Base-by-base conservation (phyloP, 1,140 invertebrate genomes). In the Drusus annulatus region DNA sequence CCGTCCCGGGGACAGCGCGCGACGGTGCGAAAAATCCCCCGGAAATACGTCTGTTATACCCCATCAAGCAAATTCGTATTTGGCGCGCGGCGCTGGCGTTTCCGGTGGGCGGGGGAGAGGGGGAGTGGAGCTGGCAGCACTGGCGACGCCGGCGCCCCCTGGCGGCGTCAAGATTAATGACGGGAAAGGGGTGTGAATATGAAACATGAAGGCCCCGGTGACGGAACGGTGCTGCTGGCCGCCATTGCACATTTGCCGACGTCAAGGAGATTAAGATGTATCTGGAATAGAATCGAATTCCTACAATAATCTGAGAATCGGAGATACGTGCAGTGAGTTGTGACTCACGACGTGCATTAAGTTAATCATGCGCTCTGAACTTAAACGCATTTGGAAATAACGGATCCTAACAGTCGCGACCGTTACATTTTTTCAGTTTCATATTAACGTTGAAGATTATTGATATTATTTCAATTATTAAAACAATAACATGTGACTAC, bases 11-110 rank as follows among this genome's bases (percentile, higher is more conserved):
- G 36, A 45, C 36, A 45, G 36, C 13, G 10, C 15, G 68, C 69
- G 60, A 51, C 79, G 79, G 19, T 58, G 76, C 79, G 82, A 83
- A 83, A 83, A 83, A 83, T 83, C 63, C 60, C 56, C 68, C 76
- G 82, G 82, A 83, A 80, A 80, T 81, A 80, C 76, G 82, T 83
- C 82, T 83, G 82, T 83, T 80, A 83, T 83, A 80, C 82, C 51
- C 79, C 82, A 83, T 83, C 82, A 83, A 83, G 60, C 79, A 80
- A 80, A 83, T 83, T 83, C 79, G 82, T 76, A 76, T 83, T 83
- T 78, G 79, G 78, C 77, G 74, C 65, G 76, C 68, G 50, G 69
- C 68, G 19, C 16, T 52, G 80, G 71, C n/a, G 25, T 31, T 77
- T 73, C 80, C 68, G 74, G 63, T 76, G 75, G 80, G 25, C 31